Evolutionary conservation across 2,113 vertebrate genomes (phyloP).

Genomic region (Amblyornis subalaris): DNA sequence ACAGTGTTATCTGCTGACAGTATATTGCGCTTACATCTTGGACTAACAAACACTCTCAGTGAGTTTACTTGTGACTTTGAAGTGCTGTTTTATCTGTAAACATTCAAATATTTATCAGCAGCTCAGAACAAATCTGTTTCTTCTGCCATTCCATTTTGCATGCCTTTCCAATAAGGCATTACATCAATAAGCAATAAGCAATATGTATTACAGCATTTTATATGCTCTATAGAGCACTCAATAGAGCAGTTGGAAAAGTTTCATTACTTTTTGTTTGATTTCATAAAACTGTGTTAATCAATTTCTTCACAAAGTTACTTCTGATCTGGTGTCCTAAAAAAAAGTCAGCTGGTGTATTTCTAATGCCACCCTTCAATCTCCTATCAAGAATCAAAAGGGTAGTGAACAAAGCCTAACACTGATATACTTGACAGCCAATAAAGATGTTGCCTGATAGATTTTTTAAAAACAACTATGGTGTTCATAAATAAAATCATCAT

Average conservation of each 20-base stretch:
- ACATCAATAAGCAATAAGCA: no score
- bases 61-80: not conserved
- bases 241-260: not conserved
- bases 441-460: not conserved
- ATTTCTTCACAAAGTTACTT: not conserved
- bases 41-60: not conserved
- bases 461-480: not conserved
- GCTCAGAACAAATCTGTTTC: not conserved
- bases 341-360: not conserved
- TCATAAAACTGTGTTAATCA: not conserved
- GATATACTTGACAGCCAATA: not conserved
- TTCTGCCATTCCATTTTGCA: not conserved
- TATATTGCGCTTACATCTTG: not conserved
- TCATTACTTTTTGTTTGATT: not conserved
- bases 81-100: not conserved
- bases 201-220: not conserved
- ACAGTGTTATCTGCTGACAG: not conserved
- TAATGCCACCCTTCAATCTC: not conserved
- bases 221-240: no score
- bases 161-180: not conserved
- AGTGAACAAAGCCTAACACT: not conserved
- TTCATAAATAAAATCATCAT: not conserved
- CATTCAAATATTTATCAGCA: not conserved
- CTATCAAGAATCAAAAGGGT: not conserved
- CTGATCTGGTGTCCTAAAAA: not conserved